Percentiles rank a stretch among this genome's conserved stretches.
Conservation (phyloP, 2,797 vertebrate species). For the Carapus acus region DNA sequence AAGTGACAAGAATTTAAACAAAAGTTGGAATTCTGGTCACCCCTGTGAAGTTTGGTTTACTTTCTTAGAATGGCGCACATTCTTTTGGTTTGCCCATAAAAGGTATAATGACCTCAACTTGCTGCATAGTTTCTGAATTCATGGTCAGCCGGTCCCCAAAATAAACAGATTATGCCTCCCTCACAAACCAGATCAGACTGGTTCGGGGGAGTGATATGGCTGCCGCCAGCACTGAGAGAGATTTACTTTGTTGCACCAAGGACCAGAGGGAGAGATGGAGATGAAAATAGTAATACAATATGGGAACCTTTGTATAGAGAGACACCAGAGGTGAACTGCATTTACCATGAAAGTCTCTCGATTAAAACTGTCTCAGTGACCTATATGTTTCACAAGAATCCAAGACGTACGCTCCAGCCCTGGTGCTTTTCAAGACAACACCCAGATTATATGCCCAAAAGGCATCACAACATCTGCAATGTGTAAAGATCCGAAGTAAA, state of each 20-base stretch:
- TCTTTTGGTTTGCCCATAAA: constrained; percentile 58
- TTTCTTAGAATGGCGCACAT: constrained; percentile 29
- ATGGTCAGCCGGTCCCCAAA: constrained; percentile 43
- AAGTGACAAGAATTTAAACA: constrained; percentile 10
- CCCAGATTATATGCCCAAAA: constrained; percentile 13
- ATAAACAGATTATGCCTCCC: constrained; percentile 32
- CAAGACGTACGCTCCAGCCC: neutral
- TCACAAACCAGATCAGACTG: constrained; percentile 26
- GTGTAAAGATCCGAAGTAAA: constrained; percentile 27
- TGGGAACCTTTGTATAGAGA: too few species aligned
- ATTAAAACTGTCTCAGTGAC: neutral
- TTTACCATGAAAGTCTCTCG: neutral
- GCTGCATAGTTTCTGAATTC: constrained; percentile 46
- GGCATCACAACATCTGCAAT: constrained; percentile 5
- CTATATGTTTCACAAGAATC: constrained; percentile 8
- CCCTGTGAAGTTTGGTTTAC: constrained; percentile 1
- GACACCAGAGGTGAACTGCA: neutral
- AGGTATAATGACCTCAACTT: constrained; percentile 36
- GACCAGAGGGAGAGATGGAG: too few species aligned
- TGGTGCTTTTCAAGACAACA: constrained; percentile 17
- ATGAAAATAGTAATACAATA: too few species aligned
- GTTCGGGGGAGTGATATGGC: constrained; percentile 21
- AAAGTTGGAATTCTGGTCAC: neutral
- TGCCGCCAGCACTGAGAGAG: constrained; percentile 11
- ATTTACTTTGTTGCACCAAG: neutral